A percentile compares a stretch with the other conserved stretches of the same genome.
These are phyloP conservation scores for Heteromyza rotundicornis DNA, from an alignment of 2,888 invertebrate species.

Conservation along the genomic window DNA sequence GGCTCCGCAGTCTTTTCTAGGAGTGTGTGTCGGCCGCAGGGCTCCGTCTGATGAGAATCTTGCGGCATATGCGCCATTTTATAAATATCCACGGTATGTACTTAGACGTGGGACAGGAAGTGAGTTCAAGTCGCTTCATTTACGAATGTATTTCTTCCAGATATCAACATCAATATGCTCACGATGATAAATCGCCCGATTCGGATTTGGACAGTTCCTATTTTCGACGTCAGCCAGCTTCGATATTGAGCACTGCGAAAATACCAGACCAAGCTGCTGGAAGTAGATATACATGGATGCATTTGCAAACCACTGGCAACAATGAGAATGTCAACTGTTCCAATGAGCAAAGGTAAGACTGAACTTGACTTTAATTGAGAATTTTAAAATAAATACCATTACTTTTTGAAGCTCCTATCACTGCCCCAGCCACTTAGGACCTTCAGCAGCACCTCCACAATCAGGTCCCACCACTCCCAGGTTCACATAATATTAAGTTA, in stretches of 20 bases:
- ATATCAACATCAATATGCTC: conserved; percentile 47
- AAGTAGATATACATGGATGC: conserved; percentile 42
- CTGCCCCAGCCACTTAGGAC: conserved; percentile 49
- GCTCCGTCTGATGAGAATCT: conserved; percentile 90
- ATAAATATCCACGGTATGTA: conserved; percentile 73
- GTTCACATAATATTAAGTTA: too few species aligned
- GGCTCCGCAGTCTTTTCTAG: conserved; percentile 73
- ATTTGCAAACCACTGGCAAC: conserved; percentile 37
- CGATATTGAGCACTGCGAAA: conserved; percentile 70
- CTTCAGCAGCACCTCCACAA: conserved; percentile 65
- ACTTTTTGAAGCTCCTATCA: conserved; percentile 48
- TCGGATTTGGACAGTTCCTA: conserved; percentile 81
- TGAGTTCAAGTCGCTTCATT: not conserved
- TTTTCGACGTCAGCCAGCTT: conserved; percentile 79
- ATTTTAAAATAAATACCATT: too few species aligned
- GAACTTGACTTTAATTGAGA: too few species aligned
- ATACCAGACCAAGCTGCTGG: conserved; percentile 38
- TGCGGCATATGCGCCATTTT: conserved; percentile 81
- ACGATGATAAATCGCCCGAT: conserved; percentile 60
- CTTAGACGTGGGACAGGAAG: not conserved
- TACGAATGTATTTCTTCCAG: conserved; percentile 33
- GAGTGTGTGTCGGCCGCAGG: conserved; percentile 84
- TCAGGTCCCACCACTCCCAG: conserved; percentile 58
- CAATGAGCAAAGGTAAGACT: conserved; percentile 55
- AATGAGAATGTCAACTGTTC: conserved; percentile 39